These are phyloP conservation scores for Platycheirus albimanus DNA, from an alignment of 2,888 invertebrate species.

Conservation along the genomic window DNA sequence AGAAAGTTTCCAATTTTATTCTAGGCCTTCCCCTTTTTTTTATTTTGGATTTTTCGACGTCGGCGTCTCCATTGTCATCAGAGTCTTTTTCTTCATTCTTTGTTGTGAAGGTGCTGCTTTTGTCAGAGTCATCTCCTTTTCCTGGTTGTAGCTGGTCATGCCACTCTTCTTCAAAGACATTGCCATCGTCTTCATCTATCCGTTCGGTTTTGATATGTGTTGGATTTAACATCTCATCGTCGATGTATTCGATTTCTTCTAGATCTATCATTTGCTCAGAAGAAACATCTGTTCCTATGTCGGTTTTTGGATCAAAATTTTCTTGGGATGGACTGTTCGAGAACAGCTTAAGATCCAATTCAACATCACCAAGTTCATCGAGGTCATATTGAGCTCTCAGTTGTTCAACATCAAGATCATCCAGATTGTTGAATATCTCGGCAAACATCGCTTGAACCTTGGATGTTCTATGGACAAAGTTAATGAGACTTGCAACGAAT, in stretches of 20 bases:
- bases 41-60: slow-evolving; percentile 20
- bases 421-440: slow-evolving; percentile 75
- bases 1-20: slow-evolving; percentile 21
- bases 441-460: slow-evolving; percentile 79
- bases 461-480: slow-evolving; percentile 78
- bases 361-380: slow-evolving; percentile 75
- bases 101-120: background rate
- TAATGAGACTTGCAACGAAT: slow-evolving; percentile 76
- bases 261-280: slow-evolving; percentile 42
- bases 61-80: too few species aligned
- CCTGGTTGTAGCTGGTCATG: background rate
- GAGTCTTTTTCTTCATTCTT: slow-evolving; percentile 26
- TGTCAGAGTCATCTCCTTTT: slow-evolving; percentile 8
- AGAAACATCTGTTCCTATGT: background rate
- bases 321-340: slow-evolving; percentile 26
- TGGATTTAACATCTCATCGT: slow-evolving; percentile 46
- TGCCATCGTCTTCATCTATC: background rate
- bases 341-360: slow-evolving; percentile 73
- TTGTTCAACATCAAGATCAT: slow-evolving; percentile 73
- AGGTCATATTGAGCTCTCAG: slow-evolving; percentile 78
- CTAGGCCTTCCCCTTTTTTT: slow-evolving; percentile 17
- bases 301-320: slow-evolving; percentile 42
- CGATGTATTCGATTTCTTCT: slow-evolving; percentile 56
- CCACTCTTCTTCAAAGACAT: slow-evolving; percentile 19
- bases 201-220: slow-evolving; percentile 48